A percentile compares a stretch with the other conserved stretches of the same genome.
These are phyloP conservation scores for Papilio demoleus DNA, from an alignment of 2,888 invertebrate species.

Conservation along the genomic window DNA sequence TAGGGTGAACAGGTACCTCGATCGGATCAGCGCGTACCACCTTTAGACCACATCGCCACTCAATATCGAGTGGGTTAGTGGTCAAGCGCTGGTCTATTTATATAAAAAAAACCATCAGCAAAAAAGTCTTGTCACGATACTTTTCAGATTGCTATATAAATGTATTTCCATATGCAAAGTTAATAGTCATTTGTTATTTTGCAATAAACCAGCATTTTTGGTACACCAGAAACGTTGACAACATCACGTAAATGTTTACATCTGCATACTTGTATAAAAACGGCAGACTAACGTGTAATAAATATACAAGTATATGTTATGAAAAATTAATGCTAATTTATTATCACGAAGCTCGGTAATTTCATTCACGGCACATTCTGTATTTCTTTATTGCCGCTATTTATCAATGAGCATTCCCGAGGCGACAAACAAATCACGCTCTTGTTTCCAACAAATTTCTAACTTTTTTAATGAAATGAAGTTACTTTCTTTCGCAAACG, in stretches of 20 bases:
- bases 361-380: constrained; percentile 25
- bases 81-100: too few species aligned
- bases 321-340: constrained; percentile 25
- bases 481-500: constrained; percentile 12
- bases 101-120: too few species aligned
- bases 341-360: constrained; percentile 12
- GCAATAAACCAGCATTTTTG: too few species aligned
- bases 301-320: neutral
- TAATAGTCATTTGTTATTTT: too few species aligned
- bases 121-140: too few species aligned
- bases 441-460: constrained; percentile 13
- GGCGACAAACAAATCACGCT: constrained; percentile 25
- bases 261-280: neutral
- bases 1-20: too few species aligned
- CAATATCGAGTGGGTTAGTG: too few species aligned
- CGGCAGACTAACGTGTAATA: neutral
- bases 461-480: constrained; percentile 19
- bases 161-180: too few species aligned
- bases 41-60: too few species aligned
- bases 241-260: neutral
- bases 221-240: too few species aligned
- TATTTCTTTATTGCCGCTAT: constrained; percentile 29
- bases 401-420: constrained; percentile 29
- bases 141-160: too few species aligned
- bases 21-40: too few species aligned